Percentiles rank a stretch among this genome's conserved stretches.
phyloP scores from a whole-genome alignment of 2,888 invertebrate species.

The Bellardia pandia region DNA sequence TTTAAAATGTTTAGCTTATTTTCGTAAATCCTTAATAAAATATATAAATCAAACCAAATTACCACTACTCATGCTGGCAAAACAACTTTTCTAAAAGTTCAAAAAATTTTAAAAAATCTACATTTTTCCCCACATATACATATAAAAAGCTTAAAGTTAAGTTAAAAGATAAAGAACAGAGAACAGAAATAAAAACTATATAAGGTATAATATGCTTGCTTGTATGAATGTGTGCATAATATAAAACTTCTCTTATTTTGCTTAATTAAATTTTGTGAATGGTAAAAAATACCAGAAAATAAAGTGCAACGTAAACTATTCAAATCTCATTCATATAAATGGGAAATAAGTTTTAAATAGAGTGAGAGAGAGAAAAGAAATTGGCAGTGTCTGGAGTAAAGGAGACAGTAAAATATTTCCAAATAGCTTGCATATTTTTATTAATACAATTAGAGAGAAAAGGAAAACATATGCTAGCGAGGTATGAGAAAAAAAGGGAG shows the following conservation, averaged over 20 bases:
- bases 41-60: not conserved
- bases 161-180: slow-evolving; percentile 53
- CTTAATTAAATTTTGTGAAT: slow-evolving; percentile 75
- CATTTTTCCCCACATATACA: slow-evolving; percentile 11
- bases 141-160: slow-evolving; percentile 47
- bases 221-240: slow-evolving; percentile 30
- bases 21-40: not conserved
- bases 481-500: not conserved
- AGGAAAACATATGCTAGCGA: not conserved
- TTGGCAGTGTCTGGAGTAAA: not conserved
- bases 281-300: slow-evolving; percentile 71
- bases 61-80: not conserved
- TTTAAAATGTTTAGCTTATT: too few species aligned
- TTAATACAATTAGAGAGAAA: slow-evolving; percentile 49
- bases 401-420: not conserved
- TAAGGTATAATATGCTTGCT: not conserved
- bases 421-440: slow-evolving; percentile 24
- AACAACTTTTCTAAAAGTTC: slow-evolving; percentile 48
- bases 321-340: slow-evolving; percentile 67
- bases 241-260: slow-evolving; percentile 67
- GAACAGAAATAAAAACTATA: slow-evolving; percentile 39
- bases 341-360: slow-evolving; percentile 26
- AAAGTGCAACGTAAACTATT: slow-evolving; percentile 72
- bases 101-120: slow-evolving; percentile 22
- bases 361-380: not conserved